Conservation (phyloP, 2,797 vertebrate genomes). For the Danio aesculapii region DNA sequence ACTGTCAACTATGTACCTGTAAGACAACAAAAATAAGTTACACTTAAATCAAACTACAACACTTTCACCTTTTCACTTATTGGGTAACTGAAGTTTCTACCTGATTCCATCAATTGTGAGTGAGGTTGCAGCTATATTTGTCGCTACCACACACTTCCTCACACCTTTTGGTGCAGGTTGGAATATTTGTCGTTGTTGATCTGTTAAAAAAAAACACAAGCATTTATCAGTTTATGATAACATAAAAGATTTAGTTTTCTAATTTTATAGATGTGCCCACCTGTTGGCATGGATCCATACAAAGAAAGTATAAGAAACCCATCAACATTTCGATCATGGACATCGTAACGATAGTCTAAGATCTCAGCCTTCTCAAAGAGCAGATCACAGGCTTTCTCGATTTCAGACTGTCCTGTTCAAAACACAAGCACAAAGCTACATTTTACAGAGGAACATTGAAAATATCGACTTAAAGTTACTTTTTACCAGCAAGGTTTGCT, state of each 20-base stretch:
- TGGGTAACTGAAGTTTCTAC: slow-evolving; percentile 65
- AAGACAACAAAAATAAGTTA: slow-evolving; percentile 4
- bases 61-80: not conserved
- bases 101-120: slow-evolving; percentile 96
- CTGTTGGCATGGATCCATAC: slow-evolving; percentile 97
- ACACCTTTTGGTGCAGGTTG: slow-evolving; percentile 89
- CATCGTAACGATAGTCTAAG: slow-evolving; percentile 92
- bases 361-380: slow-evolving; percentile 91
- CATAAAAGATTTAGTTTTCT: too few relatives aligned
- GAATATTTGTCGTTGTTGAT: slow-evolving; percentile 96
- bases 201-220: slow-evolving; percentile 69
- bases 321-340: slow-evolving; percentile 86
- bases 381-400: slow-evolving; percentile 92
- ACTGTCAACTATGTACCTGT: slow-evolving; percentile 94
- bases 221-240: not conserved
- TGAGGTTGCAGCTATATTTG: slow-evolving; percentile 97
- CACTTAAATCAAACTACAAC: not conserved
- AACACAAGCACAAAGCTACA: slow-evolving; percentile 6
- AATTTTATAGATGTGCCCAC: slow-evolving; percentile 69
- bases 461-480: too few relatives aligned
- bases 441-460: not conserved
- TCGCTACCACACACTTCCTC: slow-evolving; percentile 95
- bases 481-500: too few relatives aligned
- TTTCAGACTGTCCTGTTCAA: slow-evolving; percentile 90
- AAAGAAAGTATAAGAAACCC: slow-evolving; percentile 94